Evolutionary conservation across 1,140 invertebrate genomes (phyloP), one percentile per base, ranked within the genome.

Genomic region (Zaprionus vittiger): DNA sequence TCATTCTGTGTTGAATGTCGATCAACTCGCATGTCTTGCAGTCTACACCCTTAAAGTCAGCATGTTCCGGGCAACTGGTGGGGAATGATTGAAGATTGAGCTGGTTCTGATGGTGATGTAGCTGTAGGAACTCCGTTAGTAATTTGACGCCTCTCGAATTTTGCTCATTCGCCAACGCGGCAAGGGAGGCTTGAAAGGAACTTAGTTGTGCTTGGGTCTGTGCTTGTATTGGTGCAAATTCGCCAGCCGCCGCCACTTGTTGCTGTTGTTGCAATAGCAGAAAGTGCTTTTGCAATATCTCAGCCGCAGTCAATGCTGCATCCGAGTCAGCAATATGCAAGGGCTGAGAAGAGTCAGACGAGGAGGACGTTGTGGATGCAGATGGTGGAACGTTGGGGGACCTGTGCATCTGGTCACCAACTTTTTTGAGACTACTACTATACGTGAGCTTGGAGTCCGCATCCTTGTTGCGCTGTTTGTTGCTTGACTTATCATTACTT

Each of bases 1-100:
- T 90, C 26, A 59, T 77, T 37, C 41, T 77, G 59, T 72, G 82
- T 56, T 81, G 82, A 60, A 91, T 78, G 17, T 91, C 85, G 6
- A 86, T 44, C 22, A 93, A 65, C 64, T 93, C 92, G 60, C 92
- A 93, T 26, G 77, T 81, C 55, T 93, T 93, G 56, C 91, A 93
- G 49, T 93, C 92, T 26, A 84, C 65, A 17, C 83, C 90, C 37
- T 91, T 92, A 7, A 76, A 69, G 17, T 91, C 91, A 1, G 66
- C 60, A 93, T 78, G 93, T 67, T 86, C 94, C 78, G 76, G 52
- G 64, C 70, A 94, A 49, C 69, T 91, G 89, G 28, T 92, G 31
- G 80, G 91, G 91, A 61, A 91, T 83, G 59, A 26, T 79, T 80
- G 81, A 26, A 26, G 24, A 22, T 81, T 69, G n/a, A 68, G 71